Conservation (phyloP, 2,888 invertebrate species). For the Koerneria pararmatus region DNA sequence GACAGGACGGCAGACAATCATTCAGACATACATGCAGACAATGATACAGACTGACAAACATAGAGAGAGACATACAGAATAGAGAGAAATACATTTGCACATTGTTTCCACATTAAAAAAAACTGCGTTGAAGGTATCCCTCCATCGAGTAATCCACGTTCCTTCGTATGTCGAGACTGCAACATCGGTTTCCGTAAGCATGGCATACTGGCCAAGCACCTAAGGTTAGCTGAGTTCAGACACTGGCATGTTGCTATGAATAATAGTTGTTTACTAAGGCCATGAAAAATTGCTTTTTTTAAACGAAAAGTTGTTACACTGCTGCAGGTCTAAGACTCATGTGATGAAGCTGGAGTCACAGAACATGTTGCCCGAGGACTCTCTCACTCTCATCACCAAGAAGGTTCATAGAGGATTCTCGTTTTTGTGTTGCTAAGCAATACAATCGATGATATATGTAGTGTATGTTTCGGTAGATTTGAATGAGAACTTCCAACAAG, state of each 20-base stretch:
- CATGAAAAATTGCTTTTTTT: neutral
- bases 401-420: too few relatives aligned
- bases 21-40: too few relatives aligned
- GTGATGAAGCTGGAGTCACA: conserved; percentile 67
- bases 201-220: conserved; percentile 92
- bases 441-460: too few relatives aligned
- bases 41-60: too few relatives aligned
- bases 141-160: conserved; percentile 77
- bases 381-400: conserved; percentile 84
- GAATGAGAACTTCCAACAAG: too few relatives aligned
- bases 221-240: conserved; percentile 68
- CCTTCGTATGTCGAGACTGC: conserved; percentile 92
- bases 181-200: conserved; percentile 88
- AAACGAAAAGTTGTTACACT: neutral
- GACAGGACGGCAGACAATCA: conserved; percentile 17
- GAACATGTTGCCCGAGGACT: conserved; percentile 83
- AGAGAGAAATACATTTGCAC: too few relatives aligned
- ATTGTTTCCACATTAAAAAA: conserved; percentile 1
- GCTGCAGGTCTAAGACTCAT: conserved; percentile 60
- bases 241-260: too few relatives aligned
- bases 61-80: too few relatives aligned
- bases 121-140: neutral
- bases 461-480: too few relatives aligned
- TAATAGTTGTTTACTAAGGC: too few relatives aligned
- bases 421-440: neutral